These are phyloP conservation scores for Caenorhabditis tropicalis DNA, from an alignment of 1,140 invertebrate genomes.

Conservation along the genomic window DNA sequence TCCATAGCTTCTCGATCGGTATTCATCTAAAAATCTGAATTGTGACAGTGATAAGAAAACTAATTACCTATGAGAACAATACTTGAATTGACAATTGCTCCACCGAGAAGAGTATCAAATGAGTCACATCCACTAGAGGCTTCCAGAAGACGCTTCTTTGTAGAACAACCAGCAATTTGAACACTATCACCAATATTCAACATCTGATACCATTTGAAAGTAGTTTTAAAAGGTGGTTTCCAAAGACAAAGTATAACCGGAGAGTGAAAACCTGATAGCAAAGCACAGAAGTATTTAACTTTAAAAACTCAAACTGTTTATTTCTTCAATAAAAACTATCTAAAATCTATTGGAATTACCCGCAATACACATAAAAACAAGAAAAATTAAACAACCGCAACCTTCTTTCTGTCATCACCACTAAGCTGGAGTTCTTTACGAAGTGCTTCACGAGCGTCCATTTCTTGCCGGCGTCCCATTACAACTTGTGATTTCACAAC, in stretches of 20 bases:
- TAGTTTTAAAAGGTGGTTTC: neutral
- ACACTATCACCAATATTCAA: conserved; percentile 14
- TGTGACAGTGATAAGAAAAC: neutral
- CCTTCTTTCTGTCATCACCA: conserved; percentile 51
- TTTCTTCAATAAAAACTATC: neutral
- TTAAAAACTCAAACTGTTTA: neutral
- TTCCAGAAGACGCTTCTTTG: conserved; percentile 13
- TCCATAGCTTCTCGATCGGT: conserved; percentile 12
- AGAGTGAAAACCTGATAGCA: no score
- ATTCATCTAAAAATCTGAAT: neutral
- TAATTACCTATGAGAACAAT: conserved; percentile 30
- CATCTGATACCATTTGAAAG: neutral
- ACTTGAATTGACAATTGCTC: conserved; percentile 25
- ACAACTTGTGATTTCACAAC: conserved; percentile 50
- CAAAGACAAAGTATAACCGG: neutral
- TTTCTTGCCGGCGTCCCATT: conserved; percentile 44
- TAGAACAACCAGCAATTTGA: conserved; percentile 19
- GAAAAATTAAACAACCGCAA: conserved; percentile 15
- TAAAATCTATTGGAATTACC: neutral
- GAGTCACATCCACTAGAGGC: conserved; percentile 2
- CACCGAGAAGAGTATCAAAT: conserved; percentile 14
- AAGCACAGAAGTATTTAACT: no score
- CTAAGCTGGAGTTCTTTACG: conserved; percentile 40
- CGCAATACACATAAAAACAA: neutral
- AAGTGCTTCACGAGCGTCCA: conserved; percentile 47